Conservation (phyloP, 2,888 invertebrate genomes). For the Saturnia japonica region DNA sequence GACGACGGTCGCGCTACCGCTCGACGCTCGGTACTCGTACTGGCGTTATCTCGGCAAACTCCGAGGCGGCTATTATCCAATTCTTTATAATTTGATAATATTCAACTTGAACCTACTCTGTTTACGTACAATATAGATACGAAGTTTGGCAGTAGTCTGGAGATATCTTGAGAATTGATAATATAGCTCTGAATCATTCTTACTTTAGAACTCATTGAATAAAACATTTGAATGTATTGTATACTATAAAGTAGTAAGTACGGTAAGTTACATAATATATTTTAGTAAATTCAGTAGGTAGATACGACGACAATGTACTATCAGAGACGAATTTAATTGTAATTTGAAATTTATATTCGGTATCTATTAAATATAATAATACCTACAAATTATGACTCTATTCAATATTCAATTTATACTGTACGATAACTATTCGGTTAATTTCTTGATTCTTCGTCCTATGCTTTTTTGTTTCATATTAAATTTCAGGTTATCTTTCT, state of each 20-base stretch:
- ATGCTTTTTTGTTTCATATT: background rate
- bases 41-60: conserved; percentile 18
- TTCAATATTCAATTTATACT: background rate
- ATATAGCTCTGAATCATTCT: background rate
- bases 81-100: conserved; percentile 30
- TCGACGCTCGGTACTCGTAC: conserved; percentile 22
- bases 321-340: background rate
- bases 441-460: background rate
- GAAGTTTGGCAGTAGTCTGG: background rate
- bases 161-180: background rate
- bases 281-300: no score
- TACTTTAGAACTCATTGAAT: background rate
- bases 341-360: background rate
- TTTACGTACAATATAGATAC: background rate
- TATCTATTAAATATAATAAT: background rate
- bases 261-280: background rate
- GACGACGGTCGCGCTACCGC: conserved; percentile 24
- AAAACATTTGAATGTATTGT: background rate
- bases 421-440: background rate
- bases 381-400: background rate
- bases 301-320: background rate
- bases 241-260: background rate
- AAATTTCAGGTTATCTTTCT: no score
- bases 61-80: conserved; percentile 29
- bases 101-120: background rate